Base-by-base conservation (phyloP, 2,888 invertebrate genomes). In the Oscheius sp. region DNA sequence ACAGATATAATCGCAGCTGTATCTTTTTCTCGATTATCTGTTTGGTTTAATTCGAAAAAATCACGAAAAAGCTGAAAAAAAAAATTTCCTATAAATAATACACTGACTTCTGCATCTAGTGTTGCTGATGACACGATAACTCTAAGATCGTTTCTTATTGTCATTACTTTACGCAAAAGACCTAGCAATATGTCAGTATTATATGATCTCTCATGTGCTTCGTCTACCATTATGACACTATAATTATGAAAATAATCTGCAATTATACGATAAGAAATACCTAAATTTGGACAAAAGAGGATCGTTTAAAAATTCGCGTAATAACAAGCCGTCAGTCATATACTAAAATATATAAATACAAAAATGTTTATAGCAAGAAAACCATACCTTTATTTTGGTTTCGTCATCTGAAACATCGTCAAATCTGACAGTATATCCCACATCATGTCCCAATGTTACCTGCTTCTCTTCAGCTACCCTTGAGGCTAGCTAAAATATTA, bases 181-280 rank as follows among this genome's bases (percentile, higher is more conserved):
- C 97, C 97, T 92, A 99, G 92, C 0, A 96, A 91, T 45, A 97
- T 94, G 87, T 99, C 99, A 0, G 96, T 96, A 89, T 95, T 92
- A 64, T 95, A 91, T 0, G 94, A 94, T 55, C 98, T 91, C 89
- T 99, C 98, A 88, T 99, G 99, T 0, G 95, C 96, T 70, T 89
- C 88, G 73, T 89, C 88, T 9, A 89, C 79, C 82, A 89, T 87
- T 1, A 87, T 73, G 1, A 87, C 82, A 59, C 84, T 85, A 64
- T 72, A 84, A 1, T 2, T 3, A 61, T 61, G n/a, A 61, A 41
- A 16, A 9, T 9, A 35, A 35, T 35, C 35, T n/a, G n/a, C n/a
- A n/a, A n/a, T n/a, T n/a, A n/a, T n/a, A n/a, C n/a, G n/a, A n/a
- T n/a, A n/a, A 70, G 3, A 43, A 21, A 1, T 49, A 85, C 85